Evolutionary conservation across 2,797 vertebrate species (phyloP).

Genomic region (Enteromius argenteus): DNA sequence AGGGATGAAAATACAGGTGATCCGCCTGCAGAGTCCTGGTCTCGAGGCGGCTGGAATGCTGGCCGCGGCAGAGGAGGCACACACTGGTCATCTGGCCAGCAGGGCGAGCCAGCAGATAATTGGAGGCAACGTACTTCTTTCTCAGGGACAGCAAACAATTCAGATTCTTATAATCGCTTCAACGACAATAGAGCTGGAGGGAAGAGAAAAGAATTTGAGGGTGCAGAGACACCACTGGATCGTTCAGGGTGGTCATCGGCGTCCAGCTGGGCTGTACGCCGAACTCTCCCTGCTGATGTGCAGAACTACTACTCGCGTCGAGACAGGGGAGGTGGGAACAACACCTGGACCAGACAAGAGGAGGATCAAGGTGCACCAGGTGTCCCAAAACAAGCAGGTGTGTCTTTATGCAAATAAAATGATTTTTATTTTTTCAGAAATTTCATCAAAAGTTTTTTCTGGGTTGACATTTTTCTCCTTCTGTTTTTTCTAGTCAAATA

Average conservation of each 20-base stretch:
- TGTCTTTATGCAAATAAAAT: constrained; percentile 4
- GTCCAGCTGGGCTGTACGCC: constrained; percentile 96
- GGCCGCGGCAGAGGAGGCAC: constrained; percentile 76
- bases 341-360: constrained; percentile 86
- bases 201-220: constrained; percentile 85
- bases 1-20: constrained; percentile 81
- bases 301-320: constrained; percentile 97
- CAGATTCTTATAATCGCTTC: constrained; percentile 87
- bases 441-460: neutral
- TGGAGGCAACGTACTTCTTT: constrained; percentile 88
- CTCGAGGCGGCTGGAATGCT: constrained; percentile 79
- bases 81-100: constrained; percentile 78
- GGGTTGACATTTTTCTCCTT: neutral
- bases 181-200: constrained; percentile 86
- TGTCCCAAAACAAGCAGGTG: constrained; percentile 67
- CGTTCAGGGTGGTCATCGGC: constrained; percentile 97
- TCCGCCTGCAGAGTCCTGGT: constrained; percentile 80
- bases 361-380: constrained; percentile 85
- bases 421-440: neutral
- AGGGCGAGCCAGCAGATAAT: constrained; percentile 82
- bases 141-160: constrained; percentile 88
- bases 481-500: neutral
- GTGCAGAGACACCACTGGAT: constrained; percentile 83
- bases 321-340: constrained; percentile 79
- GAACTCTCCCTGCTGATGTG: constrained; percentile 95